Evolutionary conservation across 2,113 vertebrate species (phyloP).

Genomic region (Callorhinus ursinus): DNA sequence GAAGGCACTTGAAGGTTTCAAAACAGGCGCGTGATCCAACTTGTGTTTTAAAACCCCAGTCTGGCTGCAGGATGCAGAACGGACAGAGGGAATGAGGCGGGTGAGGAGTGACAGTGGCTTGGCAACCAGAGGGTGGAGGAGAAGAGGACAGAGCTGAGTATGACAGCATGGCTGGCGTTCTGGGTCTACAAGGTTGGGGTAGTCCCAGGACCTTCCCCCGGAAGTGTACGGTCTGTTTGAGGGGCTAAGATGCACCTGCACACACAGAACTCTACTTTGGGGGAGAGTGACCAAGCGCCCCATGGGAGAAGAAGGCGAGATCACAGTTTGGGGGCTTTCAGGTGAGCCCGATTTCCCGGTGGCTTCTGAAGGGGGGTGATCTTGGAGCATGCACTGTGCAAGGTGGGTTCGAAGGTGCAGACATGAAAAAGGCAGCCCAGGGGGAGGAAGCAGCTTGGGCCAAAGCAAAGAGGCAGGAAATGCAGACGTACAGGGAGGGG

Average conservation of each 20-base stretch:
- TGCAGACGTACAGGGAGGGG: not conserved
- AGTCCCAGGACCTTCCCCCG: not conserved
- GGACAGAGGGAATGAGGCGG: not conserved
- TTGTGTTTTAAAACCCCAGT: not conserved
- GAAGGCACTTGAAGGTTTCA: not conserved
- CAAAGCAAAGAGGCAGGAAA: not conserved
- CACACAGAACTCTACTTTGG: not conserved
- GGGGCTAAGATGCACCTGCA: not conserved
- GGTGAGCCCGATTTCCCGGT: not conserved
- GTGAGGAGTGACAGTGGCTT: not conserved
- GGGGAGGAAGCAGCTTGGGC: not conserved
- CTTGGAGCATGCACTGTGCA: not conserved
- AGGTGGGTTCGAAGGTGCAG: not conserved
- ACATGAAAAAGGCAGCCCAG: too few species aligned
- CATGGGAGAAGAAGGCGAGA: rapidly evolving
- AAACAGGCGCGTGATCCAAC: not conserved
- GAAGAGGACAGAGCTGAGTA: not conserved
- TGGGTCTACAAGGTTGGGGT: not conserved
- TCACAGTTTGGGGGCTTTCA: too few species aligned
- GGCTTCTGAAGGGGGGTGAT: not conserved
- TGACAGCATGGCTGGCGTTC: not conserved
- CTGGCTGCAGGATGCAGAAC: not conserved
- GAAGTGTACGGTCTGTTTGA: rapidly evolving
- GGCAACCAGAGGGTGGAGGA: not conserved
- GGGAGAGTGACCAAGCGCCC: not conserved